phyloP scores from a whole-genome alignment of 2,113 vertebrate species.

The Sarotherodon lohbergeri region DNA sequence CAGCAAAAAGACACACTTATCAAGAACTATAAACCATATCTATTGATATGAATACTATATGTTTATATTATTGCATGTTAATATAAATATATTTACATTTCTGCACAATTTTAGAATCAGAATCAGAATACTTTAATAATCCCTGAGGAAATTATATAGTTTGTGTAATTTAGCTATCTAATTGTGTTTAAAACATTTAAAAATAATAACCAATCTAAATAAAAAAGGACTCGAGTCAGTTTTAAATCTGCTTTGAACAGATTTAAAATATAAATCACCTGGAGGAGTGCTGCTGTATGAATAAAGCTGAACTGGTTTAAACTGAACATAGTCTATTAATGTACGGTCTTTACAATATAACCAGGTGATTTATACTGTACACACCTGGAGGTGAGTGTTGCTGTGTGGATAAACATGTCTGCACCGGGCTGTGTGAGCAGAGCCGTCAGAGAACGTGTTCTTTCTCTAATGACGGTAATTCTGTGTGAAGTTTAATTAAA shows the following conservation, averaged over 20 bases:
- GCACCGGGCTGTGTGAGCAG: neutral
- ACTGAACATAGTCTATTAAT: neutral
- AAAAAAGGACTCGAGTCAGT: neutral
- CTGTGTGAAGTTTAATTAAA: neutral
- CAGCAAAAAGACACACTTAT: neutral
- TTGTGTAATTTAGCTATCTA: neutral
- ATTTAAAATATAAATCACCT: neutral
- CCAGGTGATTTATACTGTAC: neutral
- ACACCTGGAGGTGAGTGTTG: neutral
- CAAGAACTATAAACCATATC: neutral
- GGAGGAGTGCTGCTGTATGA: neutral
- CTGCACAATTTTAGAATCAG: neutral
- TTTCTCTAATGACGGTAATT: neutral
- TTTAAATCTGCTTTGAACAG: neutral
- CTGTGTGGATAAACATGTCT: neutral
- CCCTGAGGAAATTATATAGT: neutral
- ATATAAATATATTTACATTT: neutral
- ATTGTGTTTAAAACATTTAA: neutral
- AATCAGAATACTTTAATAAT: neutral
- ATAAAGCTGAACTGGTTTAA: neutral
- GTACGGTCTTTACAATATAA: neutral
- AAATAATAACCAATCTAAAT: neutral
- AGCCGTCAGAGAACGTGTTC: neutral
- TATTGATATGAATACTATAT: neutral
- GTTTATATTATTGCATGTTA: neutral